Evolutionary conservation across 2,113 vertebrate species (phyloP).

Genomic region (Cervus canadensis): DNA sequence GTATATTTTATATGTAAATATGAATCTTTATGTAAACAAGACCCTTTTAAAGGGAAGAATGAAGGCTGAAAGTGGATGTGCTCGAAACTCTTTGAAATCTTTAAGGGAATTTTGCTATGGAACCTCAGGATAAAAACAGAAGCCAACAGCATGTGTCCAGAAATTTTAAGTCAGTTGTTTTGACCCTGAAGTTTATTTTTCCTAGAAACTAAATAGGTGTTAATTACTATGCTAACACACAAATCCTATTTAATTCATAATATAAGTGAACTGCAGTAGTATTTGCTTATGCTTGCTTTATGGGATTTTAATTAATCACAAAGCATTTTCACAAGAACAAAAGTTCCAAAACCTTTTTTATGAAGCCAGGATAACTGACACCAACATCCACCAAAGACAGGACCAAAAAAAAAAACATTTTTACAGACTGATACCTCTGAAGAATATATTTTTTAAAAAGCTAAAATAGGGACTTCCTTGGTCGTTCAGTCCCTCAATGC

Average conservation of each 20-base stretch:
- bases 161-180: conserved; percentile 34
- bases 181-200: conserved; percentile 25
- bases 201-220: conserved; percentile 7
- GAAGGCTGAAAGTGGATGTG: background rate
- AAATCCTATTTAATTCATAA: conserved; percentile 2
- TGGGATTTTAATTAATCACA: conserved; percentile 13
- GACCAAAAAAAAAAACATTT: background rate
- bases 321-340: background rate
- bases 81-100: background rate
- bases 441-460: background rate
- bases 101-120: background rate
- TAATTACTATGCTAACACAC: background rate
- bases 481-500: background rate
- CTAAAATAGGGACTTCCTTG: background rate
- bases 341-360: conserved; percentile 10
- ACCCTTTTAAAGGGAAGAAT: conserved; percentile 10
- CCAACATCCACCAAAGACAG: background rate
- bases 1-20: background rate
- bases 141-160: background rate
- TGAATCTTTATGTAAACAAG: conserved; percentile 6
- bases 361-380: background rate
- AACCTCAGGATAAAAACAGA: background rate
- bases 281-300: conserved; percentile 20
- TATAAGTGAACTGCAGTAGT: background rate
- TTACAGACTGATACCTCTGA: background rate